phyloP scores from a whole-genome alignment of 2,113 vertebrate genomes.

The Excalfactoria chinensis region DNA sequence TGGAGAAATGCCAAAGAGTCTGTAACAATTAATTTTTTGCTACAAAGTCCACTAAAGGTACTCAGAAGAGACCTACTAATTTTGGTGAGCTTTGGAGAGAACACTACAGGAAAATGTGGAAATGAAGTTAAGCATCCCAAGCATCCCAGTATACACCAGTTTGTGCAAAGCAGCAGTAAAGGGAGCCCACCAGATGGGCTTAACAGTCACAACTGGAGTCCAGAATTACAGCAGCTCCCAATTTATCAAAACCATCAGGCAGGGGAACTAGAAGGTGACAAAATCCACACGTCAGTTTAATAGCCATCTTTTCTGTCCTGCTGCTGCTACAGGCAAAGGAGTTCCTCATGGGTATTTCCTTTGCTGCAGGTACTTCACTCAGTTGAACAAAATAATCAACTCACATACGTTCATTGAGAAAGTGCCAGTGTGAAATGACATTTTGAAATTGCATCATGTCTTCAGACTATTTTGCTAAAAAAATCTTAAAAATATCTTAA shows the following conservation, averaged over 20 bases:
- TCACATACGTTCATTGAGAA: not conserved
- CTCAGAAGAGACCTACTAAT: not conserved
- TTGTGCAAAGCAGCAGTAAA: not conserved
- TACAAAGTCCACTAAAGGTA: not conserved
- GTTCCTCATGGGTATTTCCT: not conserved
- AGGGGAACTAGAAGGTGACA: not conserved
- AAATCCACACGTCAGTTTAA: not conserved
- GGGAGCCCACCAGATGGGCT: not conserved
- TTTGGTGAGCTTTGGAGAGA: not conserved
- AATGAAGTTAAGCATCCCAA: not conserved
- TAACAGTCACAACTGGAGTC: not conserved
- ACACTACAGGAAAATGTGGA: not conserved
- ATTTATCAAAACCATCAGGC: not conserved
- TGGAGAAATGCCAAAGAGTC: not conserved
- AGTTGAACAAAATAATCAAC: constrained; percentile 23
- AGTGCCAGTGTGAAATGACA: not conserved
- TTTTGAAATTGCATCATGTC: not conserved
- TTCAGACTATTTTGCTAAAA: constrained; percentile 30
- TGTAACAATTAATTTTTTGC: constrained; percentile 5
- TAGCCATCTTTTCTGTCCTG: not conserved
- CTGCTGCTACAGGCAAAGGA: not conserved
- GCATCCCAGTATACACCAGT: not conserved
- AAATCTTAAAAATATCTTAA: not conserved
- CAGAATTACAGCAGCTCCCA: not conserved
- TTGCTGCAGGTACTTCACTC: not conserved